Percentiles rank a stretch among this genome's conserved stretches.
phyloP scores from a whole-genome alignment of 1,140 invertebrate genomes.

The Colletes gigas region DNA sequence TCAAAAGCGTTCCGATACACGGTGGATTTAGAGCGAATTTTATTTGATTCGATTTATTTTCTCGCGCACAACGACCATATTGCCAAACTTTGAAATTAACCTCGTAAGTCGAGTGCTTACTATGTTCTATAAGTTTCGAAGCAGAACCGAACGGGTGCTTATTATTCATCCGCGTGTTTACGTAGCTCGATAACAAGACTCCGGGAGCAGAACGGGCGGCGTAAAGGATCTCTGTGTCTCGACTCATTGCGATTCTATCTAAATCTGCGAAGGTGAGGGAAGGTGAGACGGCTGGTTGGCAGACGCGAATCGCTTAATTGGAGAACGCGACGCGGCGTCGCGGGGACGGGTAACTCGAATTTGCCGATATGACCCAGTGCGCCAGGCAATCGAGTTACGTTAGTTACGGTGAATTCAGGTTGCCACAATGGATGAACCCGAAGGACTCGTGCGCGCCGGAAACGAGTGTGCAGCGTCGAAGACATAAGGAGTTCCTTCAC shows the following conservation, averaged over 20 bases:
- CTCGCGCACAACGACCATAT: too few species aligned
- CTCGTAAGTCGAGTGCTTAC: too few species aligned
- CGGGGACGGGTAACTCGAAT: slow-evolving; percentile 73
- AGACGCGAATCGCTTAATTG: slow-evolving; percentile 58
- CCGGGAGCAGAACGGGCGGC: not conserved
- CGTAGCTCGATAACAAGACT: not conserved
- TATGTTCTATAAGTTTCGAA: slow-evolving; percentile 4
- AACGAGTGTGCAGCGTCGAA: not conserved
- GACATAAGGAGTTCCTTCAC: slow-evolving; percentile 29
- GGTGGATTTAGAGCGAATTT: too few species aligned
- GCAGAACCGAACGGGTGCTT: not conserved
- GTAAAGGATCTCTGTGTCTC: slow-evolving; percentile 11
- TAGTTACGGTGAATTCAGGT: slow-evolving; percentile 73
- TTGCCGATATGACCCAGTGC: slow-evolving; percentile 73
- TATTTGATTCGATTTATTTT: too few species aligned
- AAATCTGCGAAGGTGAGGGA: not conserved
- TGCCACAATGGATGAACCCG: slow-evolving; percentile 45
- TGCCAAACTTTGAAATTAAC: too few species aligned
- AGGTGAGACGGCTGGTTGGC: not conserved
- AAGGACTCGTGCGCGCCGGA: slow-evolving; percentile 23
- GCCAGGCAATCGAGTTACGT: slow-evolving; percentile 72
- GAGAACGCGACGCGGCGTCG: slow-evolving; percentile 44
- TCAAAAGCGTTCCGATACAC: too few species aligned
- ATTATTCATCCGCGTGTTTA: slow-evolving; percentile 6
- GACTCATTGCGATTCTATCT: slow-evolving; percentile 17